Conservation (phyloP, 2,888 invertebrate species). For the Ellobium chinense region DNA sequence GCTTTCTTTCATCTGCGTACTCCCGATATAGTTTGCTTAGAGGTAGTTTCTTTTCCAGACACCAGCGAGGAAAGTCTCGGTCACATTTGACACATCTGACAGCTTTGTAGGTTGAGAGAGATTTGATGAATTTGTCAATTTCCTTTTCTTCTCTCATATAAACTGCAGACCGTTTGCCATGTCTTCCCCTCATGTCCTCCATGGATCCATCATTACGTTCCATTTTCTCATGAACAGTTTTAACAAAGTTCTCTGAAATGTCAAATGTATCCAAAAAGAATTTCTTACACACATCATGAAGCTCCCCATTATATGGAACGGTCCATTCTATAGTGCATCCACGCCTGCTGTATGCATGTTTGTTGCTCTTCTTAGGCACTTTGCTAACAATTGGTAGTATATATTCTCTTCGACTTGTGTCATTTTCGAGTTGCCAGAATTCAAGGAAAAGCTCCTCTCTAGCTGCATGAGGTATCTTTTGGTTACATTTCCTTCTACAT, state of each 20-base stretch:
- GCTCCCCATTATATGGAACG: constrained; percentile 19
- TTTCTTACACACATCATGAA: constrained; percentile 18
- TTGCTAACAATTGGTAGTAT: constrained; percentile 22
- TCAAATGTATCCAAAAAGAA: constrained; percentile 31
- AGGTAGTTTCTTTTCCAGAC: background rate
- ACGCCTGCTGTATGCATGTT: constrained; percentile 5
- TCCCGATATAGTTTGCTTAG: constrained; percentile 10
- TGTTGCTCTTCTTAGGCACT: constrained; percentile 14
- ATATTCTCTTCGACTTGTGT: background rate
- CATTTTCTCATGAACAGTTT: constrained; percentile 12
- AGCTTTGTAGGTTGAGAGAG: constrained; percentile 5
- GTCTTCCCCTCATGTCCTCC: constrained; percentile 17
- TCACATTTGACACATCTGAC: constrained; percentile 5
- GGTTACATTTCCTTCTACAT: constrained; percentile 31
- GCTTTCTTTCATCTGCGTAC: constrained; percentile 2
- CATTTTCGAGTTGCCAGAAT: constrained; percentile 26
- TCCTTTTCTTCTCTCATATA: constrained; percentile 2
- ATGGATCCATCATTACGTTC: constrained; percentile 9
- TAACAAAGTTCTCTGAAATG: constrained; percentile 28
- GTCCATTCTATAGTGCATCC: constrained; percentile 26
- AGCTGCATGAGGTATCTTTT: constrained; percentile 5
- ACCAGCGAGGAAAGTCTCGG: constrained; percentile 25
- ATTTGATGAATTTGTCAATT: constrained; percentile 13
- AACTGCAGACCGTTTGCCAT: background rate
- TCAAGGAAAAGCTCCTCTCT: constrained; percentile 13